Percentiles rank a stretch among this genome's conserved stretches.
Conservation (phyloP, 2,888 invertebrate genomes). For the Andrena minutula region DNA sequence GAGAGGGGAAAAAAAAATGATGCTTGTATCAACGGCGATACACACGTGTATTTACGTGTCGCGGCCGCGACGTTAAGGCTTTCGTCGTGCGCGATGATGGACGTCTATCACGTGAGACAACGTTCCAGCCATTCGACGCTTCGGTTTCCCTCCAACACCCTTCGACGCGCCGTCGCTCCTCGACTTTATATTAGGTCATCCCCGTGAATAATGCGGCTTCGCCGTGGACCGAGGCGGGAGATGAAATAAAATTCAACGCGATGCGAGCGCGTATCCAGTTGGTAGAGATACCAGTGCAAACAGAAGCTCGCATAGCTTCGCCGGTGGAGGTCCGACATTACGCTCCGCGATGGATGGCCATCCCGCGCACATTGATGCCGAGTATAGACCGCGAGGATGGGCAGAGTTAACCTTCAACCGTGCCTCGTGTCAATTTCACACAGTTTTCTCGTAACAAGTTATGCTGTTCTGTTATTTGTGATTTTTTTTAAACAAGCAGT, state of each 20-base stretch:
- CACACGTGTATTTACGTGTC: constrained; percentile 70
- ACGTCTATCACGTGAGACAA: constrained; percentile 77
- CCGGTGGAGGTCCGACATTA: no score
- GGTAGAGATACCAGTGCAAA: neutral
- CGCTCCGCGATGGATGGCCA: no score
- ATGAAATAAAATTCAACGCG: neutral
- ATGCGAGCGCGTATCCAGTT: neutral
- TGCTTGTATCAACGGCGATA: constrained; percentile 66
- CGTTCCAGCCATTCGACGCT: constrained; percentile 47
- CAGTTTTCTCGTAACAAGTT: no score
- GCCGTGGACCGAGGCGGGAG: neutral
- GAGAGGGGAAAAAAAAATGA: constrained; percentile 60
- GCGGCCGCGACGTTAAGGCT: constrained; percentile 62
- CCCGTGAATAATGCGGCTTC: neutral
- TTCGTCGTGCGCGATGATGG: constrained; percentile 72
- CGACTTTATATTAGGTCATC: constrained; percentile 6
- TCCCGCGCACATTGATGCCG: neutral
- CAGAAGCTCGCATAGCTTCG: neutral
- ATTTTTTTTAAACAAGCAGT: no score
- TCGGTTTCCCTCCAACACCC: constrained; percentile 2
- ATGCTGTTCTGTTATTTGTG: no score
- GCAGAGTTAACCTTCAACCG: no score
- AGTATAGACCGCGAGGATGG: neutral
- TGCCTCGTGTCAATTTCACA: no score
- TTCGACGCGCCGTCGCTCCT: neutral